These are phyloP conservation scores for Lates japonicus DNA, from an alignment of 2,797 vertebrate species.

Conservation along the genomic window DNA sequence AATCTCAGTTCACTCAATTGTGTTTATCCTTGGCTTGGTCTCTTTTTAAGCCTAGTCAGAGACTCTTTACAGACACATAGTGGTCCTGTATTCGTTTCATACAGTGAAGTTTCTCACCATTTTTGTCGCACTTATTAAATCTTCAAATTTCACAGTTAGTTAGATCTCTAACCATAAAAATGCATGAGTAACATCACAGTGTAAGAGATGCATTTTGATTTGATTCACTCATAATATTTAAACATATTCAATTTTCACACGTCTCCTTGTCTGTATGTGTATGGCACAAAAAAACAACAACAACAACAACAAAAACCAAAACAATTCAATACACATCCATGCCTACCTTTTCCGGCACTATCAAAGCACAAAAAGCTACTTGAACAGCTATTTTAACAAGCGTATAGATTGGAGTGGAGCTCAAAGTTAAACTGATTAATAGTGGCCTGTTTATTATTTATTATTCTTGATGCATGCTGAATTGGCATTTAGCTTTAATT, in stretches of 20 bases:
- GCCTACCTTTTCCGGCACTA: not conserved
- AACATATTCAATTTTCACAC: not conserved
- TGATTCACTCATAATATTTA: not conserved
- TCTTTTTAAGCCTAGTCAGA: conserved; percentile 19
- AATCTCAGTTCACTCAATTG: conserved; percentile 38
- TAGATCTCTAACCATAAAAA: not conserved
- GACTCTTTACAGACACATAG: not conserved
- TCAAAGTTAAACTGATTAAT: conserved; percentile 54
- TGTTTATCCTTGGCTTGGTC: conserved; percentile 28
- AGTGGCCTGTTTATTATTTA: conserved; percentile 26
- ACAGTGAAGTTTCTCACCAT: not conserved
- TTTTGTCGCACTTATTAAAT: not conserved
- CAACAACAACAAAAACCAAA: no score
- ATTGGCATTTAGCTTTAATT: conserved; percentile 38
- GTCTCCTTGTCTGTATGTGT: not conserved
- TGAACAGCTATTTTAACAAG: conserved; percentile 21
- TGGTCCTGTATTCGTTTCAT: not conserved
- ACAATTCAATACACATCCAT: not conserved
- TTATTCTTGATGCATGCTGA: conserved; percentile 31
- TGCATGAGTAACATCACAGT: not conserved
- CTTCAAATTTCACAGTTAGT: conserved; percentile 14
- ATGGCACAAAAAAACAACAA: not conserved
- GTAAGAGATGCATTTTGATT: not conserved
- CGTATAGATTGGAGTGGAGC: conserved; percentile 37
- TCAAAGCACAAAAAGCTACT: conserved; percentile 9